These are phyloP conservation scores for Notocelia uddmanniana DNA, from an alignment of 2,888 invertebrate genomes.

Conservation along the genomic window DNA sequence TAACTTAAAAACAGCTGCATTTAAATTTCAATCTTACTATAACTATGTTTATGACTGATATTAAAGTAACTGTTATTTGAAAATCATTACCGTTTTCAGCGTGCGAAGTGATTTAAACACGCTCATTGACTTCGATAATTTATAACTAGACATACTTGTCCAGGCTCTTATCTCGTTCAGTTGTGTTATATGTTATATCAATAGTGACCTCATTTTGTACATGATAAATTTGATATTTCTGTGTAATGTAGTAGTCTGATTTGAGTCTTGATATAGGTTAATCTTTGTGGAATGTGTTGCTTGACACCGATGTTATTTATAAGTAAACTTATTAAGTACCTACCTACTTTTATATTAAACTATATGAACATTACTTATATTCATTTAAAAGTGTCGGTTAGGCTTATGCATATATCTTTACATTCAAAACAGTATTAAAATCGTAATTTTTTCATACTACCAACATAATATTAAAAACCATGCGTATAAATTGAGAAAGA, in stretches of 20 bases:
- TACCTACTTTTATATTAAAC: too few species aligned
- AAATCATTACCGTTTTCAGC: neutral
- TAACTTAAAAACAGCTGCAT: neutral
- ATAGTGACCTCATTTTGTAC: neutral
- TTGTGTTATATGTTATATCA: slow-evolving; percentile 1
- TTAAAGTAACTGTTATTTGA: neutral
- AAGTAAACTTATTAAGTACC: neutral
- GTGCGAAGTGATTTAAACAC: slow-evolving; percentile 26
- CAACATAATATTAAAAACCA: too few species aligned
- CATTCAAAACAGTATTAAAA: too few species aligned
- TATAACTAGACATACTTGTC: neutral
- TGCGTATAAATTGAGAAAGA: too few species aligned
- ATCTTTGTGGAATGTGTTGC: slow-evolving; percentile 31
- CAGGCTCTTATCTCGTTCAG: neutral
- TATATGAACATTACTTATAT: too few species aligned
- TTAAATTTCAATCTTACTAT: neutral
- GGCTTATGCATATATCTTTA: too few species aligned
- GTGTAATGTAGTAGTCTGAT: neutral
- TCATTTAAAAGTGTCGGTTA: too few species aligned
- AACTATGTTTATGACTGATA: neutral
- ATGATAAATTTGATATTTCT: neutral
- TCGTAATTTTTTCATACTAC: too few species aligned
- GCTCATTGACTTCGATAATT: slow-evolving; percentile 36
- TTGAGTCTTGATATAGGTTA: slow-evolving; percentile 27
- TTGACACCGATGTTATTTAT: slow-evolving; percentile 11